phyloP scores from a whole-genome alignment of 2,888 invertebrate species.

The Zhuqinia jingwanae region DNA sequence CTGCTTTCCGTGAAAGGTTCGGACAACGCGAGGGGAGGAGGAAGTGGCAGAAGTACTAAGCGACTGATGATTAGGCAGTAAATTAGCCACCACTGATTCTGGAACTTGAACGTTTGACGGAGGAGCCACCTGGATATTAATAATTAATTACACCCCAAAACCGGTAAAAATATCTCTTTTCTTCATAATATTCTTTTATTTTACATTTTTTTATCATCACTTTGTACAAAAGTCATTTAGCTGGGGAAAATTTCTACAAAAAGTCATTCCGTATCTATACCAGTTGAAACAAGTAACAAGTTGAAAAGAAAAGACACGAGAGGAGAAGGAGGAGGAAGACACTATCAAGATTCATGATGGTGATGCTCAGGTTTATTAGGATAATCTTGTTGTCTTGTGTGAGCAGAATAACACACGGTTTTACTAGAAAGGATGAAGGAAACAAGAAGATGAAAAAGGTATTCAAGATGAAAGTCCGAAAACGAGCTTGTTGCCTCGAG shows the following conservation, averaged over 20 bases:
- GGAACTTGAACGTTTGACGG: constrained; percentile 76
- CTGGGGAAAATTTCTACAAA: background rate
- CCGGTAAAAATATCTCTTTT: constrained; percentile 14
- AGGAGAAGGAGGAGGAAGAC: background rate
- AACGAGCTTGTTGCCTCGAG: background rate
- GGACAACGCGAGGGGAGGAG: constrained; percentile 74
- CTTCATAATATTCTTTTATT: too few species aligned
- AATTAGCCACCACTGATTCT: constrained; percentile 79
- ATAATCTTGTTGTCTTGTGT: too few species aligned
- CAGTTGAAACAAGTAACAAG: background rate
- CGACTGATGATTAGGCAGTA: constrained; percentile 78
- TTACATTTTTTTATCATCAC: background rate
- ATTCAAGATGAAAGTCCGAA: background rate
- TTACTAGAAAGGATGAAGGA: background rate
- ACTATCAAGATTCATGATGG: background rate
- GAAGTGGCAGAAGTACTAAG: constrained; percentile 70
- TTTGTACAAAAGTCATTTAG: background rate
- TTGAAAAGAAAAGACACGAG: background rate
- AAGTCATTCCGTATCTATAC: constrained; percentile 30
- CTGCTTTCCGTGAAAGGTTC: constrained; percentile 79
- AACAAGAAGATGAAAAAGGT: background rate
- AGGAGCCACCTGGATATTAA: constrained; percentile 77
- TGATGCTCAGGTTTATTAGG: too few species aligned
- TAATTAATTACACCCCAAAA: constrained; percentile 58
- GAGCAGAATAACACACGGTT: too few species aligned